Evolutionary conservation across 2,797 vertebrate species (phyloP).

Genomic region (Furcifer pardalis): DNA sequence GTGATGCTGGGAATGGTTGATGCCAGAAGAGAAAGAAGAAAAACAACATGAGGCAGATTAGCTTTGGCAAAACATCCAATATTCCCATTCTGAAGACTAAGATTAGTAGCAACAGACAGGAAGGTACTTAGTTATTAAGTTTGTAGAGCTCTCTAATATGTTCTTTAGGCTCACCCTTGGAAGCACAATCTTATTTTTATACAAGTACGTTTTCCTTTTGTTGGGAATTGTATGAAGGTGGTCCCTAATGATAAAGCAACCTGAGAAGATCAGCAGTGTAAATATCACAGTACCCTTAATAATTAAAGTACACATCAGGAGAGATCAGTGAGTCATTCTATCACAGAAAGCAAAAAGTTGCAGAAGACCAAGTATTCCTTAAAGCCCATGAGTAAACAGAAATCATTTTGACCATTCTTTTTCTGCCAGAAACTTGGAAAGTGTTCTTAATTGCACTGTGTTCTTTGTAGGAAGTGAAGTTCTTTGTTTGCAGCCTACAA

Average conservation of each 20-base stretch:
- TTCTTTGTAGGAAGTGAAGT: neutral
- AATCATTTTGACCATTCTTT: neutral
- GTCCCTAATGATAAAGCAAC: neutral
- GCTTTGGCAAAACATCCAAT: too few relatives aligned
- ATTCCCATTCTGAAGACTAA: neutral
- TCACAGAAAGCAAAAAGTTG: slow-evolving; percentile 1
- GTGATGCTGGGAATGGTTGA: too few relatives aligned
- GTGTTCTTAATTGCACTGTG: neutral
- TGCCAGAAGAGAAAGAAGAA: too few relatives aligned
- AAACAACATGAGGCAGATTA: too few relatives aligned
- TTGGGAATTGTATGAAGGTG: neutral
- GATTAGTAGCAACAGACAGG: neutral
- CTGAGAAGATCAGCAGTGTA: neutral
- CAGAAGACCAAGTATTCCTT: neutral
- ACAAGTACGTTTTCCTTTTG: neutral
- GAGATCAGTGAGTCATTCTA: neutral
- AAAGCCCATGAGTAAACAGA: neutral
- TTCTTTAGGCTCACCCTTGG: neutral
- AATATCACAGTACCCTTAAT: slow-evolving; percentile 21
- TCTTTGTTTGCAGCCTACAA: too few relatives aligned
- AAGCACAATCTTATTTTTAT: neutral
- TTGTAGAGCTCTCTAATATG: neutral
- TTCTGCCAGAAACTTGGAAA: neutral
- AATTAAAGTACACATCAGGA: slow-evolving; percentile 12
- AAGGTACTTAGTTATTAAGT: neutral